Evolutionary conservation across 2,113 vertebrate genomes (phyloP).

Genomic region (Cranoglanis bouderius): DNA sequence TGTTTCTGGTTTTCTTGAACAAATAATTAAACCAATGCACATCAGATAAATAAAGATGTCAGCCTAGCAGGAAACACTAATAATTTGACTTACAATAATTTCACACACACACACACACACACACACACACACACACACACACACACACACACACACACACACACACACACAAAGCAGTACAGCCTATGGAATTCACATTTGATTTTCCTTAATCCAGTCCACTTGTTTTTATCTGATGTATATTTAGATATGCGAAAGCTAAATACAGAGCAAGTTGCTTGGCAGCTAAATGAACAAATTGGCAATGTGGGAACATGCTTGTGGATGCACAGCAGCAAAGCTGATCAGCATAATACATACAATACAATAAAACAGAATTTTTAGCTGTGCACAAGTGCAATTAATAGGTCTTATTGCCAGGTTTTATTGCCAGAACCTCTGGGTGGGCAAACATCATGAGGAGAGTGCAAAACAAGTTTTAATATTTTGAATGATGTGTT

Average conservation of each 20-base stretch:
- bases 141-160: no score
- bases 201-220: background rate
- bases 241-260: background rate
- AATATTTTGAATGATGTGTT: background rate
- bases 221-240: background rate
- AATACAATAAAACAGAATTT: background rate
- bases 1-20: background rate
- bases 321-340: background rate
- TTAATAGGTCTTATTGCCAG: background rate
- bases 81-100: background rate
- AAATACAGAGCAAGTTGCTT: no score
- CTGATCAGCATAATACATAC: background rate
- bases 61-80: background rate
- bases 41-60: background rate
- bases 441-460: background rate
- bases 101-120: background rate
- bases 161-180: no score
- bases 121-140: background rate
- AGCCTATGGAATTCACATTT: background rate
- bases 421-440: background rate
- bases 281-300: background rate
- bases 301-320: background rate
- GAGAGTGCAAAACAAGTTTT: background rate
- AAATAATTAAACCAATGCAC: background rate
- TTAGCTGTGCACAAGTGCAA: background rate